Conservation (phyloP, 1,140 invertebrate genomes). For the Ostrea denselamellosa region DNA sequence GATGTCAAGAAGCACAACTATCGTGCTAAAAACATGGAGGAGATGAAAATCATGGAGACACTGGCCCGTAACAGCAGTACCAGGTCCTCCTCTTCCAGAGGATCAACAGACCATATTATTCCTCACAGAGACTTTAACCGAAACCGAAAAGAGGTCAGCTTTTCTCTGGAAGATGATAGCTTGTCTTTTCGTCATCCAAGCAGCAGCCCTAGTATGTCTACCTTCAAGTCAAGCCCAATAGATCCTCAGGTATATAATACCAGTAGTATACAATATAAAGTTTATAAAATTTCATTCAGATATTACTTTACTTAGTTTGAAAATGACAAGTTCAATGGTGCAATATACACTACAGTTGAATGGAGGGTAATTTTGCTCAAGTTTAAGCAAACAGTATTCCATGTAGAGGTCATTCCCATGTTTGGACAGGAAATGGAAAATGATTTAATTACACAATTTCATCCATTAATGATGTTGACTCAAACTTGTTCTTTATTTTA, state of each 20-base stretch:
- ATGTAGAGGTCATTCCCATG: background rate
- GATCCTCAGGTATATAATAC: slow-evolving; percentile 43
- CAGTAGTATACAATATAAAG: background rate
- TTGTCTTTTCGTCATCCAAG: slow-evolving; percentile 49
- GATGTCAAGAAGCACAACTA: slow-evolving; percentile 67
- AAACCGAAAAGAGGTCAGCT: slow-evolving; percentile 67
- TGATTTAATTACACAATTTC: slow-evolving; percentile 29
- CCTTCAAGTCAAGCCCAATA: slow-evolving; percentile 52
- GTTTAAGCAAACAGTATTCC: background rate
- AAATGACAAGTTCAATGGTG: background rate
- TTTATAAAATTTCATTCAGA: background rate
- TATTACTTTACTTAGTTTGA: background rate
- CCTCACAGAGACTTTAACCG: slow-evolving; percentile 40
- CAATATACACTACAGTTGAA: background rate
- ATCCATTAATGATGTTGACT: slow-evolving; percentile 39
- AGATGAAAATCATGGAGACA: slow-evolving; percentile 66
- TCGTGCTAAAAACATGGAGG: slow-evolving; percentile 63
- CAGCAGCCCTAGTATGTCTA: slow-evolving; percentile 48
- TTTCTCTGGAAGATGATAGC: slow-evolving; percentile 60
- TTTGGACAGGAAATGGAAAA: slow-evolving; percentile 35
- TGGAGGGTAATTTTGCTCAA: background rate
- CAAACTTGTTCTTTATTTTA: slow-evolving; percentile 1
- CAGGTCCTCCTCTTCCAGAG: slow-evolving; percentile 60
- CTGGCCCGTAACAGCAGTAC: slow-evolving; percentile 60
- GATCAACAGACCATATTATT: slow-evolving; percentile 61